Base-by-base conservation (phyloP, 2,888 invertebrate genomes). In the Drosophila paracracens region DNA sequence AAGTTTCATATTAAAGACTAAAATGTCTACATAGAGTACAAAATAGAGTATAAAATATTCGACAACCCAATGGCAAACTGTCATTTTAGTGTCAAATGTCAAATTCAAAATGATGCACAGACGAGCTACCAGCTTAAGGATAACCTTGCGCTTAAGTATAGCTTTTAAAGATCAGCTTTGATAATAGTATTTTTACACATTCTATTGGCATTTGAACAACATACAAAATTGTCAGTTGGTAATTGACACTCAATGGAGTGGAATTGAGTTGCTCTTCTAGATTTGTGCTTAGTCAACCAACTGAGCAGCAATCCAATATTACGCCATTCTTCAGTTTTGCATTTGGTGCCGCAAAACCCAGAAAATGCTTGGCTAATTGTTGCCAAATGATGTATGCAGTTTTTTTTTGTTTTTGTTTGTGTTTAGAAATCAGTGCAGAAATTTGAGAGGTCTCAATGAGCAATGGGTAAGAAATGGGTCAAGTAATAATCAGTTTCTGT, bases 371-470 rank as follows among this genome's bases (percentile, higher is more conserved):
- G 63, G 67, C 69, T 70, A 73, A 77, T 75, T 79, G 63, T 68
- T 68, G 69, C 35, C 70, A 74, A 71, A 67, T 64, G 50, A 66
- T 69, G 72, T 60, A 46, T 72, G 52, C 59, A 59, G 43, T 78
- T 69, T 73, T 46, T n/a, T 43, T n/a, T 4, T 25, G 25, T 13
- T 38, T 0, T 21, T 43, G 7, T 21, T 13, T 25, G 59, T 56
- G 57, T 82, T 84, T 66, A 63, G 87, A 88, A 88, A 89, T 83
- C 58, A 56, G 57, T 70, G 69, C 76, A 74, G 89, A 77, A 85
- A 85, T 87, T 61, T 66, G 89, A 85, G 79, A 72, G 27, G 52
- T 38, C 66, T 43, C 38, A 53, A 31, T 43, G 31, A 69, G 51
- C 51, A 52, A 35, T 52, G 48, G 36, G 38, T n/a, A 36, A 27